A percentile compares a stretch with the other conserved stretches of the same genome.
phyloP scores from a whole-genome alignment of 1,140 invertebrate genomes.

The Scaptomyza graminum region DNA sequence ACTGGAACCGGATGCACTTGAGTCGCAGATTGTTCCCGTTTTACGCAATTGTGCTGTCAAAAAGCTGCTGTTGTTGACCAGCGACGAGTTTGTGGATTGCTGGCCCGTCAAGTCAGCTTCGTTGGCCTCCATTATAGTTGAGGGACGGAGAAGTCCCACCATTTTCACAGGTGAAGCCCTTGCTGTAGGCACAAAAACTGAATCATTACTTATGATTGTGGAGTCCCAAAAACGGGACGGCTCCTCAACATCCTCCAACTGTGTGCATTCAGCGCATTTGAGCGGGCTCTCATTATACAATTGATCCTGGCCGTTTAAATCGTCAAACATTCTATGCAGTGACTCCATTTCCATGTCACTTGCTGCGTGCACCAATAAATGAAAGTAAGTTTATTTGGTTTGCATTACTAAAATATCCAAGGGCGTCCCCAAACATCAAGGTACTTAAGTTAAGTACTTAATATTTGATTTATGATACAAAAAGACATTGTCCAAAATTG shows the following conservation, averaged over 20 bases:
- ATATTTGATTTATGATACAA: no score
- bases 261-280: conserved; percentile 70
- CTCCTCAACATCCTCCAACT: conserved; percentile 76
- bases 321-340: conserved; percentile 57
- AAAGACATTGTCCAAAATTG: no score
- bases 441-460: no score
- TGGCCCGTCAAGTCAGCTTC: conserved; percentile 43
- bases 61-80: conserved; percentile 47
- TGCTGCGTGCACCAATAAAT: conserved; percentile 4
- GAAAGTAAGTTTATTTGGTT: no score
- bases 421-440: no score
- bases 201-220: conserved; percentile 43
- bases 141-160: conserved; percentile 75
- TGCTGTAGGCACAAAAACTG: conserved; percentile 7
- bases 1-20: conserved; percentile 56
- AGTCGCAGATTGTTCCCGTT: conserved; percentile 16
- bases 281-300: conserved; percentile 59
- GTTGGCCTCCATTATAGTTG: conserved; percentile 74
- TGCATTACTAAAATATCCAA: not conserved
- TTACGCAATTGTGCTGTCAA: conserved; percentile 52
- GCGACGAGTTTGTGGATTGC: conserved; percentile 53
- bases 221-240: conserved; percentile 72
- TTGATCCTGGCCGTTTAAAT: conserved; percentile 42
- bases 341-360: conserved; percentile 54
- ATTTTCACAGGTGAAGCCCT: conserved; percentile 75